Evolutionary conservation across 92 coral and sea anemone genomes (phyloP), one percentile per base, ranked within the genome.

Genomic region (Bergia puertoricense): DNA sequence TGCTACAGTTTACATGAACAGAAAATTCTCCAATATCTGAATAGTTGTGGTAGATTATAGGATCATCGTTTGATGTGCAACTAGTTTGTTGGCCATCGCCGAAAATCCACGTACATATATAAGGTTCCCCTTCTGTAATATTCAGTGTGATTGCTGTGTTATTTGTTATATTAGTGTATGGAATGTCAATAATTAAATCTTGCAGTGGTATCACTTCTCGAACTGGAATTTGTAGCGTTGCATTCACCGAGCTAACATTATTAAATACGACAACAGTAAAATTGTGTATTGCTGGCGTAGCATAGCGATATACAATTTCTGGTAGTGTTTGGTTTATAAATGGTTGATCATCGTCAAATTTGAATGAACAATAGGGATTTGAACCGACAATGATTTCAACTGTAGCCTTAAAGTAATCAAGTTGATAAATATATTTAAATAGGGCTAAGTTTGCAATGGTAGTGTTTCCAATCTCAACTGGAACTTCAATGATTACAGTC

Each of bases 81-180:
- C 44, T 92, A 43, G 4, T 45, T 37, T 82, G 77, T 13, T 82
- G 86, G 7, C 93, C 93, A 92, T 94, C 96, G 68, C 96, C 94
- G 75, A 92, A 90, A 77, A 54, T 56, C 85, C 92, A 94, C 8
- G 69, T 20, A 67, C 96, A 94, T 74, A 67, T 44, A 81, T 87
- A 94, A 6, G 96, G 96, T 38, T 88, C 66, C 18, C 94, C 96
- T 79, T 30, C 85, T 36, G 89, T 81, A 4, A 92, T 77, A 43
- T 94, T 88, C 36, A 94, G 15, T 14, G 76, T 45, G 68, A 92
- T 81, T 48, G 51, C 30, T 67, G 93, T 86, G 22, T 40, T 65
- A 18, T 91, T 76, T 36, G 89, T 83, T 67, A 78, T 15, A 39
- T 85, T 89, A 43, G 90, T 85, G 75, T 85, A 20, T 39, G 80